Evolutionary conservation across 2,888 invertebrate species (phyloP).

Genomic region (Sphecodes monilicornis): DNA sequence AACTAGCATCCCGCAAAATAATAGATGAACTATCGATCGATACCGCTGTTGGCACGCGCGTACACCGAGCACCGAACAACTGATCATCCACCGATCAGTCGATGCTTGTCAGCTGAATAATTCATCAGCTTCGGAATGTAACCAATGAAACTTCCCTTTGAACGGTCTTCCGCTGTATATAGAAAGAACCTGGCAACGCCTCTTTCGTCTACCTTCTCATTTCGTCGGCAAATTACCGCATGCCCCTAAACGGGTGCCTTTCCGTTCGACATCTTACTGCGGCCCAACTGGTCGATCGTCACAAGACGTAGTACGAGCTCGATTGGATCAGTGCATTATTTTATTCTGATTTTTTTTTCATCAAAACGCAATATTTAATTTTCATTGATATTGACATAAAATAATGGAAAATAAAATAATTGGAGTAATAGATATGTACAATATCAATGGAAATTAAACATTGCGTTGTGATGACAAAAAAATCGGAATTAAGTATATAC

Average conservation of each 20-base stretch:
- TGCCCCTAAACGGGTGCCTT: not conserved
- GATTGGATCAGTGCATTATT: not conserved
- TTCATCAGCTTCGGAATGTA: slow-evolving; percentile 3
- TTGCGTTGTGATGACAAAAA: no score
- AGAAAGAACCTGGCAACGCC: slow-evolving; percentile 4
- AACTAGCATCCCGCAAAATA: not conserved
- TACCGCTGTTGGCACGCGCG: not conserved
- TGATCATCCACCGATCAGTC: slow-evolving; percentile 14
- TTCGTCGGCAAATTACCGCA: not conserved
- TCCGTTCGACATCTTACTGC: not conserved
- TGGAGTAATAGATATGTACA: no score
- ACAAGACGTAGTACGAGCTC: not conserved
- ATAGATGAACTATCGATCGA: slow-evolving; percentile 11
- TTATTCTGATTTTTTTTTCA: not conserved
- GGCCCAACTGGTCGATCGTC: not conserved
- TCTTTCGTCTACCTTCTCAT: slow-evolving; percentile 9
- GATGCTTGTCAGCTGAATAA: slow-evolving; percentile 6
- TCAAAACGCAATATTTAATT: no score
- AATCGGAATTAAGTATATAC: no score
- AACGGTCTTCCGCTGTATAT: not conserved
- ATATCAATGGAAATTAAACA: no score
- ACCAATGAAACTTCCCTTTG: slow-evolving; percentile 1
- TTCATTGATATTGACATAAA: no score
- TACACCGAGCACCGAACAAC: slow-evolving; percentile 5
- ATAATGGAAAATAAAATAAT: no score